phyloP scores from a whole-genome alignment of 2,113 vertebrate genomes.

The Lagopus muta region DNA sequence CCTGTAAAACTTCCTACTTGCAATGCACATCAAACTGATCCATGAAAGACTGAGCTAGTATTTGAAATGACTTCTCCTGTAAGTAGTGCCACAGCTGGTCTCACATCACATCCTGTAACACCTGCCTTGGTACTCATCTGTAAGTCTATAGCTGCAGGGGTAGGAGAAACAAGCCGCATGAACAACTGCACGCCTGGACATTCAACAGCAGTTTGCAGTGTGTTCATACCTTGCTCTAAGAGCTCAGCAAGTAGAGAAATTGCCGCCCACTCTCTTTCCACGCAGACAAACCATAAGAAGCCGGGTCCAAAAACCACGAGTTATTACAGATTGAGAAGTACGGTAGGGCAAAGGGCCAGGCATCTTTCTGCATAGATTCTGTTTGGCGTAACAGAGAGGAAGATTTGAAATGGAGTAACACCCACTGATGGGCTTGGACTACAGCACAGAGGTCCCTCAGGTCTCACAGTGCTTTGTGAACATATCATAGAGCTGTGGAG shows the following conservation, averaged over 20 bases:
- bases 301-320: neutral
- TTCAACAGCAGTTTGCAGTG: neutral
- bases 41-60: neutral
- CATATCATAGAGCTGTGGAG: neutral
- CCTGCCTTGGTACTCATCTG: neutral
- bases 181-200: neutral
- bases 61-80: neutral
- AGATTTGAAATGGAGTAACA: neutral
- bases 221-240: neutral
- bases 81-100: neutral
- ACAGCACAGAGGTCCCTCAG: neutral
- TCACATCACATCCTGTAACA: neutral
- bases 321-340: neutral
- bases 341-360: neutral
- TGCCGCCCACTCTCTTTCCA: neutral
- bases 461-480: neutral
- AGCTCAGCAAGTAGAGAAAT: neutral
- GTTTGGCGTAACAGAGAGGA: neutral
- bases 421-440: neutral
- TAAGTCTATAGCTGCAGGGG: neutral
- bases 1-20: neutral
- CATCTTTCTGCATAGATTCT: neutral
- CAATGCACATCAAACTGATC: neutral
- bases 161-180: neutral
- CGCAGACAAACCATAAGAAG: neutral